Conservation (phyloP, 2,888 invertebrate genomes). For the Sminthurides aquaticus region DNA sequence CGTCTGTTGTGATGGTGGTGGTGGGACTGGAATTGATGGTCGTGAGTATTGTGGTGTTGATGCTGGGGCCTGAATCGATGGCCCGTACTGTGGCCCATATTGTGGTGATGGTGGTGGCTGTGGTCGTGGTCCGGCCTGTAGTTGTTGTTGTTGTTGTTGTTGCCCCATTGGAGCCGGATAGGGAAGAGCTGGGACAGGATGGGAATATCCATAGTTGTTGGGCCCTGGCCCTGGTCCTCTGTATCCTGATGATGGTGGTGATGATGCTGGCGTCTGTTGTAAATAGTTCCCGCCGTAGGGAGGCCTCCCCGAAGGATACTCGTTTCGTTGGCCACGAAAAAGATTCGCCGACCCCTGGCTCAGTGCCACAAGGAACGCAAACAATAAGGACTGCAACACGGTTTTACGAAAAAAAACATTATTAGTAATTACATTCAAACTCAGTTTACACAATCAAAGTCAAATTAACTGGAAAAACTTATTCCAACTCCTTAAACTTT, state of each 20-base stretch:
- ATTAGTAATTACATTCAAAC: too few relatives aligned
- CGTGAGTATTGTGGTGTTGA: not conserved
- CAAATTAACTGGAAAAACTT: too few relatives aligned
- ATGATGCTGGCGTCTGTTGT: constrained; percentile 9
- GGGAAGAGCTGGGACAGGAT: constrained; percentile 5
- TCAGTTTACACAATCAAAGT: too few relatives aligned
- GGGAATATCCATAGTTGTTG: constrained; percentile 4
- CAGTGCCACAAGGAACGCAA: not conserved
- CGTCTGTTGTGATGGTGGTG: constrained; percentile 8
- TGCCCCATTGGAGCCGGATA: constrained; percentile 3
- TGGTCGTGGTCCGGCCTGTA: not conserved
- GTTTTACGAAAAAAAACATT: too few relatives aligned
- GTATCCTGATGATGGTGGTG: constrained; percentile 8
- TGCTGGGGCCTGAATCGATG: constrained; percentile 1
- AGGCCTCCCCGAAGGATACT: constrained; percentile 9
- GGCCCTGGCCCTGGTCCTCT: too few relatives aligned
- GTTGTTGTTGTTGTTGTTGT: not conserved
- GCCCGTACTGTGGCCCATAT: not conserved
- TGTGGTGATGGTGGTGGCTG: constrained; percentile 1
- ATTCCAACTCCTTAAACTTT: too few relatives aligned
- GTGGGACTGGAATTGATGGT: not conserved
- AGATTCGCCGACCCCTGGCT: not conserved
- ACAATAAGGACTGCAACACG: not conserved
- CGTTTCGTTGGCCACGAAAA: not conserved
- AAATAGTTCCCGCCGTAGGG: constrained; percentile 1